These are phyloP conservation scores for Cerceris rybyensis DNA, from an alignment of 2,888 invertebrate species.

Conservation along the genomic window DNA sequence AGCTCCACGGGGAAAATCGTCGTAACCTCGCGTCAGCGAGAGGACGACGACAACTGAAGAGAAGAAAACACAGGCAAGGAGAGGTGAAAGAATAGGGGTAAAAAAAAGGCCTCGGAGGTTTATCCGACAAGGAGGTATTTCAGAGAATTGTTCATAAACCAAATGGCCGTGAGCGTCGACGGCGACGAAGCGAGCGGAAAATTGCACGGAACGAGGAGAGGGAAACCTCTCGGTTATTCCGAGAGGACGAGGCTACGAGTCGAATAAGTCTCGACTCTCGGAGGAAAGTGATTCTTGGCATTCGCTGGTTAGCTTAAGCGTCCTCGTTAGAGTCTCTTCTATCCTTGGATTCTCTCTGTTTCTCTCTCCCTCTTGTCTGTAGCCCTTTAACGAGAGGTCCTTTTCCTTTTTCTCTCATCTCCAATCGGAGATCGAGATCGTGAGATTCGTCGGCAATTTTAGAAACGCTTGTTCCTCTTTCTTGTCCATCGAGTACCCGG, in stretches of 20 bases:
- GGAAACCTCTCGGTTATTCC: conserved; percentile 19
- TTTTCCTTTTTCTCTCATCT: too few species aligned
- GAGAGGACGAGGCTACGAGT: conserved; percentile 6
- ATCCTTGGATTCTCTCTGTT: too few species aligned
- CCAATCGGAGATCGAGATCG: too few species aligned
- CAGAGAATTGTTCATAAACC: conserved; percentile 50
- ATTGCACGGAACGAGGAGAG: conserved; percentile 29
- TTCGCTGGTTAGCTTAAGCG: conserved; percentile 10
- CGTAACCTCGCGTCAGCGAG: too few species aligned
- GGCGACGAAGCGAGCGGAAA: conserved; percentile 44
- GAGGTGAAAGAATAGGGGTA: not conserved
- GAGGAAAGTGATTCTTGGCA: conserved; percentile 52
- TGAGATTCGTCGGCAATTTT: too few species aligned
- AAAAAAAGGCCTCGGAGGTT: not conserved
- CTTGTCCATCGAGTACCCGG: too few species aligned
- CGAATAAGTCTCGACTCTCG: conserved; percentile 25
- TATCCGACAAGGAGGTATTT: conserved; percentile 9
- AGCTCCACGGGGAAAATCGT: too few species aligned
- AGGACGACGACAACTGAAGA: too few species aligned
- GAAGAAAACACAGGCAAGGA: too few species aligned
- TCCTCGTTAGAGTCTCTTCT: not conserved
- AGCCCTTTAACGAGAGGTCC: too few species aligned
- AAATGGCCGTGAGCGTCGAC: conserved; percentile 42
- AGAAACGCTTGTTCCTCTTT: too few species aligned
- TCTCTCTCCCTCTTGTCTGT: too few species aligned